A percentile compares a stretch with the other conserved stretches of the same genome.
These are phyloP conservation scores for Acleris sparsana DNA, from an alignment of 2,888 invertebrate genomes.

Conservation along the genomic window DNA sequence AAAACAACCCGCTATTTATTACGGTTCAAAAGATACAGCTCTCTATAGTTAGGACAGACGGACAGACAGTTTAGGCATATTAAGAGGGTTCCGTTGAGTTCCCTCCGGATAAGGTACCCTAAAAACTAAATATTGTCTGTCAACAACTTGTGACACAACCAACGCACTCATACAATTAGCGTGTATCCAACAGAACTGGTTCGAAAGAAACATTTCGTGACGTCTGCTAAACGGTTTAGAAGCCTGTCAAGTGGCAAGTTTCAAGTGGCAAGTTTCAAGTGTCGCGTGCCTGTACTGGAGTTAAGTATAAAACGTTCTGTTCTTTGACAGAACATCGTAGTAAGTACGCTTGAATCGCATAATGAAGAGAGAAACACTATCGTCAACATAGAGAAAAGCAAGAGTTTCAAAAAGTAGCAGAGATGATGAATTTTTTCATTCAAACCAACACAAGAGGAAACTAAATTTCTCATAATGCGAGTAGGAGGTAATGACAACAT, in stretches of 20 bases:
- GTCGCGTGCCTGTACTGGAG: conserved; percentile 9
- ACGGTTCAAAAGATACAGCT: no score
- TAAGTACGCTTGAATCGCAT: not conserved
- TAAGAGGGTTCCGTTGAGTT: no score
- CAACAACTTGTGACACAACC: no score
- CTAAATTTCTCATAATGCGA: no score
- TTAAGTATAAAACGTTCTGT: conserved; percentile 12
- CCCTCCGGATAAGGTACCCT: no score
- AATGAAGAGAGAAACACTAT: not conserved
- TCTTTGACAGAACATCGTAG: conserved; percentile 8
- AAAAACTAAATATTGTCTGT: no score
- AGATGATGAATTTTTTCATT: no score
- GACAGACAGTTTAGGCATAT: no score
- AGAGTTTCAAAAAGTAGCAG: not conserved
- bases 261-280: conserved; percentile 19
- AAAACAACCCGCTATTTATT: no score
- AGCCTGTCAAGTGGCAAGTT: conserved; percentile 15
- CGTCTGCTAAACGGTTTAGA: conserved; percentile 17
- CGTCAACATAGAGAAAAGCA: not conserved
- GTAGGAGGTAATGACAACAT: no score
- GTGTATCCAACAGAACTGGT: not conserved
- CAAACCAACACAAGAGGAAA: no score
- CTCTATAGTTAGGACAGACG: no score
- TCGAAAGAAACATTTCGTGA: conserved; percentile 12
- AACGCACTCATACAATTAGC: not conserved